A percentile compares a stretch with the other conserved stretches of the same genome.
Conservation (phyloP, 2,113 vertebrate genomes). For the Brachyhypopomus occidentalis region DNA sequence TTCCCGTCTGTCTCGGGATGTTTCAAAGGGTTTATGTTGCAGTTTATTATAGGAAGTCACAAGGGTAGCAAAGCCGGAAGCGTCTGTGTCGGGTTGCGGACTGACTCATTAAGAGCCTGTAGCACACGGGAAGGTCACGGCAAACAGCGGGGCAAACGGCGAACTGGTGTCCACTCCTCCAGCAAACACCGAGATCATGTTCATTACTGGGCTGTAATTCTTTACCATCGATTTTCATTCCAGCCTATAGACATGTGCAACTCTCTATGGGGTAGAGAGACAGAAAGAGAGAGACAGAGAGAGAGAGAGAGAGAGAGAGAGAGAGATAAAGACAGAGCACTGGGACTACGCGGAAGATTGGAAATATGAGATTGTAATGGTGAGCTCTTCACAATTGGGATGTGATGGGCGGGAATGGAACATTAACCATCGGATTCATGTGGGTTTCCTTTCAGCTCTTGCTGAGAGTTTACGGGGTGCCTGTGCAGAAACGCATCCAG, state of each 20-base stretch:
- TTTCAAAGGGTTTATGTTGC: neutral
- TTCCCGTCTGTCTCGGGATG: neutral
- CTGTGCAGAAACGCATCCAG: constrained; percentile 8
- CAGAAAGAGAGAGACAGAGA: constrained; percentile 2
- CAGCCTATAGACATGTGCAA: constrained; percentile 15
- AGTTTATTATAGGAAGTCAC: neutral
- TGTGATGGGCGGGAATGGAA: constrained; percentile 28
- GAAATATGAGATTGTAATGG: constrained; percentile 44
- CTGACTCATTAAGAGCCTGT: constrained; percentile 16
- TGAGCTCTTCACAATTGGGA: constrained; percentile 28
- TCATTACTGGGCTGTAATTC: constrained; percentile 53
- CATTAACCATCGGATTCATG: constrained; percentile 66
- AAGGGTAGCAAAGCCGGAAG: neutral
- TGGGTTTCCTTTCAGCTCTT: constrained; percentile 22
- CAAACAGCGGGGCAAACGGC: neutral
- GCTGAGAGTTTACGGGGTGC: neutral
- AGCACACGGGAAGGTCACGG: constrained; percentile 40
- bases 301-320: constrained; percentile 27
- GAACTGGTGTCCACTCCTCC: neutral
- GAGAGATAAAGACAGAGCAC: constrained; percentile 15
- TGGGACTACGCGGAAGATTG: neutral
- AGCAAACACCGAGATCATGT: constrained; percentile 41
- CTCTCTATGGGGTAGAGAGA: neutral
- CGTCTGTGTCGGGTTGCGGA: neutral
- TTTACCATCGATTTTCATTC: constrained; percentile 52